phyloP scores from a whole-genome alignment of 1,140 invertebrate genomes.

The Hycleus cichorii region DNA sequence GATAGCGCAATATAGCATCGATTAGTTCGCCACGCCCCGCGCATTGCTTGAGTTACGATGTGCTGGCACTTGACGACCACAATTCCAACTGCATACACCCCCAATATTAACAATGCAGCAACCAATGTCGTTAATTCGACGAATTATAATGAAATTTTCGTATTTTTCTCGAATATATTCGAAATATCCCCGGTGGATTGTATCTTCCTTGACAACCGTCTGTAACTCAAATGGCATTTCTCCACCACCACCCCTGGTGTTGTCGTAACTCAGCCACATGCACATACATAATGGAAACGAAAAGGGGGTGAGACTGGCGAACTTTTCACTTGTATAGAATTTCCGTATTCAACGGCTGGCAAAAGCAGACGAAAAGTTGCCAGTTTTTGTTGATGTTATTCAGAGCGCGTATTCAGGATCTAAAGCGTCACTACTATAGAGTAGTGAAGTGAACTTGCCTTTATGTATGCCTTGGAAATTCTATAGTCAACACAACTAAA shows the following conservation, averaged over 20 bases:
- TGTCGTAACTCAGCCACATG: constrained; percentile 16
- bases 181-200: not conserved
- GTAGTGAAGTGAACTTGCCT: constrained; percentile 5
- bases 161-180: not conserved
- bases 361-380: constrained; percentile 23
- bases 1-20: constrained; percentile 39
- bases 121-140: too few species aligned
- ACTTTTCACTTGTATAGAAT: constrained; percentile 28
- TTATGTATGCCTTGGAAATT: constrained; percentile 13
- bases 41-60: constrained; percentile 37
- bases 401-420: constrained; percentile 19
- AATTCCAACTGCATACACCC: not conserved
- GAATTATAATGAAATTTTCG: too few species aligned
- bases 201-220: not conserved
- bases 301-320: constrained; percentile 5
- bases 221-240: not conserved
- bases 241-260: not conserved
- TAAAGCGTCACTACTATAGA: constrained; percentile 17
- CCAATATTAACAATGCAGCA: too few species aligned
- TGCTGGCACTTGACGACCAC: constrained; percentile 26
- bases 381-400: constrained; percentile 24
- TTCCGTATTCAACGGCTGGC: constrained; percentile 28
- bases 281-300: constrained; percentile 27
- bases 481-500: too few species aligned
- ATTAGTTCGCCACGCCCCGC: constrained; percentile 35